phyloP scores from a whole-genome alignment of 2,797 vertebrate species.

The Sternotherus odoratus region DNA sequence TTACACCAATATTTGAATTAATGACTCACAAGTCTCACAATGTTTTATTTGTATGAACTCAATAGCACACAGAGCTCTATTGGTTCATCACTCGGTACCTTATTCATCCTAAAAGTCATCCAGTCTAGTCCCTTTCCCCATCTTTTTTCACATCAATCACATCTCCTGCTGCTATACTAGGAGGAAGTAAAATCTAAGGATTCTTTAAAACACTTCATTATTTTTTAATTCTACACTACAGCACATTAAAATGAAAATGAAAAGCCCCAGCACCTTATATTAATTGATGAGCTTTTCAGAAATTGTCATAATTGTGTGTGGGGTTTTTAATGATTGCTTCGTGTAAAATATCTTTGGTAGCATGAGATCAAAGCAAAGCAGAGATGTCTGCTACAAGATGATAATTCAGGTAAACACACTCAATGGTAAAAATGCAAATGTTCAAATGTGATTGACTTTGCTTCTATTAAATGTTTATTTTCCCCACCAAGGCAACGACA shows the following conservation, averaged over 20 bases:
- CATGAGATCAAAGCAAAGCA: slow-evolving; percentile 45
- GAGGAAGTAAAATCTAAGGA: slow-evolving; percentile 20
- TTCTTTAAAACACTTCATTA: slow-evolving; percentile 52
- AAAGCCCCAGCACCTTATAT: slow-evolving; percentile 16
- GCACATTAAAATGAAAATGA: slow-evolving; percentile 44
- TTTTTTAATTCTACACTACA: slow-evolving; percentile 57
- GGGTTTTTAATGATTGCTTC: neutral
- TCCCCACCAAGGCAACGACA: slow-evolving; percentile 18
- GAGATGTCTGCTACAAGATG: slow-evolving; percentile 37
- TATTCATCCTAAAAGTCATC: slow-evolving; percentile 17
- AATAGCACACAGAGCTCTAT: neutral
- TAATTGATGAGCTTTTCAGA: slow-evolving; percentile 26
- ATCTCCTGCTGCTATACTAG: neutral
- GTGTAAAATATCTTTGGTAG: slow-evolving; percentile 27
- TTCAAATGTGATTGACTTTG: slow-evolving; percentile 42
- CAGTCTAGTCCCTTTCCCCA: neutral
- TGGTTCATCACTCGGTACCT: slow-evolving; percentile 37
- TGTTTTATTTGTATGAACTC: slow-evolving; percentile 21
- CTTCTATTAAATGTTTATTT: slow-evolving; percentile 64
- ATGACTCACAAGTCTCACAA: slow-evolving; percentile 11
- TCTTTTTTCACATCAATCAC: slow-evolving; percentile 29
- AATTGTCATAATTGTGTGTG: neutral
- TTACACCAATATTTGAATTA: slow-evolving; percentile 54
- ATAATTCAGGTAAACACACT: slow-evolving; percentile 51
- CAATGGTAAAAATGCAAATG: slow-evolving; percentile 52